Evolutionary conservation across 2,113 vertebrate species (phyloP), one percentile per base, ranked within the genome.

Genomic region (Callipepla californica): DNA sequence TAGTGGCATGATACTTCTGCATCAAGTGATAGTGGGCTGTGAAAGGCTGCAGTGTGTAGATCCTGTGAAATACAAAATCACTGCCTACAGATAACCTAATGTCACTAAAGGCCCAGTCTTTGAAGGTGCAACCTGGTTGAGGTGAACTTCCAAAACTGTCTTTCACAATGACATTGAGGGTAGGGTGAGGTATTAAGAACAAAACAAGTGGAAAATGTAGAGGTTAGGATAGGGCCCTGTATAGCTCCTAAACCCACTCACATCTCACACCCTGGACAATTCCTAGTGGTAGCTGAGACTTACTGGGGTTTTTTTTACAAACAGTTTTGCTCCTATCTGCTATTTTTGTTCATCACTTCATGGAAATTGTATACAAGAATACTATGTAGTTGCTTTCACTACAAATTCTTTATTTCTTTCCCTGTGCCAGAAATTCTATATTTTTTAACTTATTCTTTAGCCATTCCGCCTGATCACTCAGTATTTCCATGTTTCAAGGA

Each of bases 401-500:
- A 44, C 6, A 68, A n/a, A 38, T 51, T 10, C 30, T 77, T 70
- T 40, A 58, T 53, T 45, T 75, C 14, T 44, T 48, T 79, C 42
- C 11, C 55, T 58, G 13, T 47, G 55, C 36, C 42, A 69, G 80
- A 67, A 92, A 38, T 78, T 6, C 50, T 76, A 13, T 55, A 5
- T 17, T 77, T 81, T 89, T 85, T 34, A 50, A 62, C 45, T 88
- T 79, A 30, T 44, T 83, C 94, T 95, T 77, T 63, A 94, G 68
- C 85, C 59, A 38, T 92, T 94, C 62, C 87, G 85, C 90, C 81
- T 77, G 80, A 96, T 94, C 73, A 87, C 90, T 89, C 74, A 62
- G 42, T 92, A 90, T 89, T 96, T 94, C 90, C 92, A 58, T 91
- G 92, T 97, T 96, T 97, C 96, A 96, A 96, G 94, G 96, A 92